Evolutionary conservation across 2,113 vertebrate genomes (phyloP).

Genomic region (Oophaga pumilio): DNA sequence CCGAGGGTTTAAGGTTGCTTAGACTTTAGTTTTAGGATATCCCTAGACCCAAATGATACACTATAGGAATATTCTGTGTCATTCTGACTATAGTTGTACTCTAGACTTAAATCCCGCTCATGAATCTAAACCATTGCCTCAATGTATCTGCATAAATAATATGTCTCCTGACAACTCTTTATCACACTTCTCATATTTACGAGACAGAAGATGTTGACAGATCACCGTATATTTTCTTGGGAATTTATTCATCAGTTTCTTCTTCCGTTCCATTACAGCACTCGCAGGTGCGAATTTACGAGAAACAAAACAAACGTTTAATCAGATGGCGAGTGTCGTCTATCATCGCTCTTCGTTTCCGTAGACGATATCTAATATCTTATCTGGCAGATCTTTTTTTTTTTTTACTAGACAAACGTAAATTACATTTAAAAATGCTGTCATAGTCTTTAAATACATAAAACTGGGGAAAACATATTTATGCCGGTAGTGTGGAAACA

Average conservation of each 20-base stretch:
- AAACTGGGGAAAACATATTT: conserved; percentile 75
- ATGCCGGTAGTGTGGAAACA: conserved; percentile 74
- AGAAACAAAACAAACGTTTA: conserved; percentile 47
- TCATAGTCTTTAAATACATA: conserved; percentile 78
- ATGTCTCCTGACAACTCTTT: not conserved
- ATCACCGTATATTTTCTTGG: conserved; percentile 32
- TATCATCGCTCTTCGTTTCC: conserved; percentile 14
- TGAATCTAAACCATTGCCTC: not conserved
- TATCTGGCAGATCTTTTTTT: not conserved
- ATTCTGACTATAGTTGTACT: not conserved
- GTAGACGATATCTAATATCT: conserved; percentile 43
- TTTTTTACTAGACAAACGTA: conserved; percentile 53
- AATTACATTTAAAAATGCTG: conserved; percentile 70
- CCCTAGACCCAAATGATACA: not conserved
- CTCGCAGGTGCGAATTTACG: conserved; percentile 40
- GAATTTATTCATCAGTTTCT: conserved; percentile 29
- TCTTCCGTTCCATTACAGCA: conserved; percentile 15
- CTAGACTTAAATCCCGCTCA: not conserved
- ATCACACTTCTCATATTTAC: conserved; percentile 31
- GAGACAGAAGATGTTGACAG: conserved; percentile 12
- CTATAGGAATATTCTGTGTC: not conserved
- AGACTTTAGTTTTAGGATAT: too few species aligned
- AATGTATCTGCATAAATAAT: not conserved
- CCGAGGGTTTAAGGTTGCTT: too few species aligned
- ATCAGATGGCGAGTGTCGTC: conserved; percentile 20